Conservation (phyloP, 2,888 invertebrate species). For the Polydrusus tereticollis region DNA sequence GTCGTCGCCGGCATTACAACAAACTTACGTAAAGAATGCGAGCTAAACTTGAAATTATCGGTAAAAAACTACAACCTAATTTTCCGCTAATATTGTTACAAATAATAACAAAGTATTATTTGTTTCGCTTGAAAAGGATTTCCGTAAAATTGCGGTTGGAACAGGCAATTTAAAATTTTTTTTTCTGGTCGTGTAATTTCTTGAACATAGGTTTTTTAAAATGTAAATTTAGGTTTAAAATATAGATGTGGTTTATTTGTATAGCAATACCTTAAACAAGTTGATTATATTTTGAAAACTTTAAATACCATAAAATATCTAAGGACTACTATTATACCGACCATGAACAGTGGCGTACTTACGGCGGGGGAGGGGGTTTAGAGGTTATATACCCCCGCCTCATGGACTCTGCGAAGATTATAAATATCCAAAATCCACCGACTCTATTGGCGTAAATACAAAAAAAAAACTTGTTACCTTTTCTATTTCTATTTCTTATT, state of each 20-base stretch:
- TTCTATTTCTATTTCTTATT: not conserved
- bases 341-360: too few relatives aligned
- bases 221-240: conserved; percentile 4
- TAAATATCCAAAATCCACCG: too few relatives aligned
- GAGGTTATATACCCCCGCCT: too few relatives aligned
- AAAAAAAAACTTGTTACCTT: too few relatives aligned
- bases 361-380: too few relatives aligned
- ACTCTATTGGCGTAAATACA: too few relatives aligned
- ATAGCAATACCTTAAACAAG: not conserved
- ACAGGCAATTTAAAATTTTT: conserved; percentile 40
- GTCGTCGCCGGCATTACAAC: conserved; percentile 38
- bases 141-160: conserved; percentile 45
- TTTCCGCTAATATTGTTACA: conserved; percentile 49
- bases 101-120: conserved; percentile 44
- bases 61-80: conserved; percentile 42
- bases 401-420: too few relatives aligned
- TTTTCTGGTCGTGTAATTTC: conserved; percentile 34
- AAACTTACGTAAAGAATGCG: conserved; percentile 32
- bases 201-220: conserved; percentile 20
- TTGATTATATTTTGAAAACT: not conserved
- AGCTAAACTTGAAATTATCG: conserved; percentile 27
- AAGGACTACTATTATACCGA: too few relatives aligned
- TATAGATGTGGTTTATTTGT: not conserved
- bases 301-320: conserved; percentile 11
- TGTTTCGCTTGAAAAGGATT: conserved; percentile 45